Evolutionary conservation across 2,113 vertebrate genomes (phyloP), one percentile per base, ranked within the genome.

Genomic region (Suncus etruscus): DNA sequence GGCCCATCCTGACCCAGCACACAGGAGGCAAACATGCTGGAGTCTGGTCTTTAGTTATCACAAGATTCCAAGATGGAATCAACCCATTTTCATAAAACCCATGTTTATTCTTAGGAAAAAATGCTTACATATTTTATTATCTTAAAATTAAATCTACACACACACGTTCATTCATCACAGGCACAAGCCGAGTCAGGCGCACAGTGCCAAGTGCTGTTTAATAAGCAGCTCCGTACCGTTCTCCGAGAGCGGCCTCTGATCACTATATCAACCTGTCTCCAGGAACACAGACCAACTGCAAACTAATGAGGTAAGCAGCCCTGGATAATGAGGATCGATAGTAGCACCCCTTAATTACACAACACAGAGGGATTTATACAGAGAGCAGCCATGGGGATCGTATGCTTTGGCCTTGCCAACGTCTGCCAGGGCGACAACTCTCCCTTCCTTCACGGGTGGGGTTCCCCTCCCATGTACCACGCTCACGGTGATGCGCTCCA

Each of bases 301-400:
- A 97, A 97, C 0, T 91, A 97, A 98, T 97, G 97, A 98, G 92
- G 91, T 95, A 97, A 96, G 96, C 96, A 96, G 95, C 96, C 98
- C 97, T 96, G 89, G 79, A 95, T 97, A 97, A 97, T 97, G 97
- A 96, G 94, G 98, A 97, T 97, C 97, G 97, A 97, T 98, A 96
- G n/a, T 95, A 95, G 98, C 96, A 97, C 97, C 95, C 92, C 97
- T 97, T 97, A 98, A 97, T 98, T 97, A 97, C 97, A 97, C 95
- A 95, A 95, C 97, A 98, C 97, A 95, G 98, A 98, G 97, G 96
- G 85, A 18, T 72, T 97, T 95, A 94, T 95, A 61, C 73, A 86
- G 85, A 95, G 50, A 92, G 54, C 86, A 94, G 90, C 51, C 65
- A 97, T 92, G 75, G 88, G 95, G 95, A 96, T 95, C 92, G 95